Base-by-base conservation (phyloP, 2,888 invertebrate genomes). In the Cosmorhoe ocellata region DNA sequence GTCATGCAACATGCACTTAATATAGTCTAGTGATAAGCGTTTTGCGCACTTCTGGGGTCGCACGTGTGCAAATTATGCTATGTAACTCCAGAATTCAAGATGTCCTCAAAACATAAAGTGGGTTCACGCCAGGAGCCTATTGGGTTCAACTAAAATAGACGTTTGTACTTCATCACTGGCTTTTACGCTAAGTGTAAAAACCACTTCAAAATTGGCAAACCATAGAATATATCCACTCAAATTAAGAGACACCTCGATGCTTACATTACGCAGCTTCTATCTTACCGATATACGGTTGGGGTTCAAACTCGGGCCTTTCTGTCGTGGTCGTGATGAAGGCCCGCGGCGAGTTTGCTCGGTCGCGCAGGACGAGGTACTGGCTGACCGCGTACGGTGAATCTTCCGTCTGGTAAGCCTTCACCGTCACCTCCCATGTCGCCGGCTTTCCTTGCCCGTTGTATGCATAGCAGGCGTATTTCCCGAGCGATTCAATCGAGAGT, bases 381-480 rank as follows among this genome's bases (percentile, higher is more conserved):
- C 64, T 41, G 37, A 34, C 58, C 80, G 84, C 9, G 84, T 71
- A 44, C 24, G 24, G 24, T 24, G 24, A 24, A 8, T 92, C 92
- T n/a, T 94, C 93, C 0, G 95, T 94, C 11, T 94, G 94, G 58
- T 93, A 84, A 0, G 95, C 95, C 69, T 93, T 93, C 9, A 98
- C 91, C 0, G 92, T 91, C 5, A 96, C 92, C 9, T 93, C 92
- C 93, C 95, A 95, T 37, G 95, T 94, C 0, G 94, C 94, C 3
- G 97, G 93, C 62, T 93, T 93, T 8, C 94, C 94, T 6, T 92
- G 76, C 1, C 96, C 96, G 74, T 98, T 98, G 81, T 95, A 98
- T 3, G 96, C 98, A 71, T 96, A 95, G 74, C 98, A 98, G 4
- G 94, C 95, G 84, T 98, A 98, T 40, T 94, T 92, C 3, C 98